Base-by-base conservation (phyloP, 2,113 vertebrate species). In the Pollimyrus isidori region DNA sequence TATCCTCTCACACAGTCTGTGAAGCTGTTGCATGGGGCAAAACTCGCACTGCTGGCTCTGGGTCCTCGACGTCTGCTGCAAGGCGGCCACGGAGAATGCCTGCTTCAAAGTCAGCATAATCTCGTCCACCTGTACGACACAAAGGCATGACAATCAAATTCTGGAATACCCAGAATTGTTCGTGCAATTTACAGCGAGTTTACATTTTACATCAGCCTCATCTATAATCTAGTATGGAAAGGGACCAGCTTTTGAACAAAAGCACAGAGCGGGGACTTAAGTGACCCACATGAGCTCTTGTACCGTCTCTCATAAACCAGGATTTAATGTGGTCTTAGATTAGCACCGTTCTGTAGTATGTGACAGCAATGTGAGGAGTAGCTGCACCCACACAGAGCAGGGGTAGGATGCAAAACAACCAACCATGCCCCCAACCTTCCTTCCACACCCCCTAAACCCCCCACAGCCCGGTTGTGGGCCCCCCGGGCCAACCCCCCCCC, bases 61-160 rank as follows among this genome's bases (percentile, higher is more conserved):
- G 7, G 94, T 95, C 92, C 93, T 97, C 7, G 95, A 95, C 15
- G 94, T 98, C 90, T 96, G 97, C 90, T 98, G 97, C 89, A 96
- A 93, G 7, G 98, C 98, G 4, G 98, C 98, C 91, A 97, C 97
- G 0, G 97, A 98, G 93, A 99, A 99, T 0, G 98, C 98, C 95
- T 99, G 98, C 92, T 98, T 99, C 95, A 99, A 91, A 10, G 98
- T 99, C 96, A 98, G 94, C 98, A 99, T 99, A 91, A 99, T 99
- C 93, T 99, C 98, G 90, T 99, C 98, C 80, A 99, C 98, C 98
- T 99, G 91, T 15, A 83, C 50, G 23, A 46, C 45, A 48, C 35
- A 6, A 84, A 23, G 9, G 45, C 45, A 26, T 11, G 21, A 23
- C 42, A 10, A 21, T 48, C 42, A 84, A 48, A 48, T 45, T 84